These are phyloP conservation scores for Junco hyemalis DNA, from an alignment of 2,113 vertebrate species.

Conservation along the genomic window DNA sequence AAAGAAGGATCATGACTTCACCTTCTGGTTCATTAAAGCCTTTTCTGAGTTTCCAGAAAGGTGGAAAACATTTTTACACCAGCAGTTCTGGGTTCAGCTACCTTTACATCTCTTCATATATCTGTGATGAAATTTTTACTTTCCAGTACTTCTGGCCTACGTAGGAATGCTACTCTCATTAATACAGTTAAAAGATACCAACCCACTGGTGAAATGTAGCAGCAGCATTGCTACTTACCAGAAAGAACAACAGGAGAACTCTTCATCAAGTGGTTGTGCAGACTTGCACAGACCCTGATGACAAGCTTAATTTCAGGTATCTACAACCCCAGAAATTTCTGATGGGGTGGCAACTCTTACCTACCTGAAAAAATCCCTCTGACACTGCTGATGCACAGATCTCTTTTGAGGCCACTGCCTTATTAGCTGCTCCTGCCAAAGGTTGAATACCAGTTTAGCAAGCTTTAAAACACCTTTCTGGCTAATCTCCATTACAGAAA, in stretches of 20 bases:
- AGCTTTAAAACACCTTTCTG: background rate
- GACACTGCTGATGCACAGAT: background rate
- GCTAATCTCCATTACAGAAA: background rate
- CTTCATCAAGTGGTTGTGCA: background rate
- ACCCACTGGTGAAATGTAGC: background rate
- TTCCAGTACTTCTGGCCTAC: background rate
- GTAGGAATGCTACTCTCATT: background rate
- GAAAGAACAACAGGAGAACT: background rate
- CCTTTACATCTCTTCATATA: background rate
- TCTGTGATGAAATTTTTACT: background rate
- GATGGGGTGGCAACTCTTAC: background rate
- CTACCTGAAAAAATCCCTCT: background rate
- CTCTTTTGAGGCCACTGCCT: background rate
- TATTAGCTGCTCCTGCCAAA: background rate
- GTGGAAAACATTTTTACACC: background rate
- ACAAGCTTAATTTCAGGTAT: background rate
- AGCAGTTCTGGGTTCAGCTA: background rate
- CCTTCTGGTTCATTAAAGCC: background rate
- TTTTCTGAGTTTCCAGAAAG: background rate
- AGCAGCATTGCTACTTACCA: background rate
- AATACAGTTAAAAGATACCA: background rate
- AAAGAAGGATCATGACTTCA: background rate
- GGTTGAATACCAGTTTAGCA: background rate
- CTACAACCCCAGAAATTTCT: background rate
- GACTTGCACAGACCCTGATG: background rate